These are phyloP conservation scores for Drosophila pruinosa DNA, from an alignment of 1,140 invertebrate species.

Conservation along the genomic window DNA sequence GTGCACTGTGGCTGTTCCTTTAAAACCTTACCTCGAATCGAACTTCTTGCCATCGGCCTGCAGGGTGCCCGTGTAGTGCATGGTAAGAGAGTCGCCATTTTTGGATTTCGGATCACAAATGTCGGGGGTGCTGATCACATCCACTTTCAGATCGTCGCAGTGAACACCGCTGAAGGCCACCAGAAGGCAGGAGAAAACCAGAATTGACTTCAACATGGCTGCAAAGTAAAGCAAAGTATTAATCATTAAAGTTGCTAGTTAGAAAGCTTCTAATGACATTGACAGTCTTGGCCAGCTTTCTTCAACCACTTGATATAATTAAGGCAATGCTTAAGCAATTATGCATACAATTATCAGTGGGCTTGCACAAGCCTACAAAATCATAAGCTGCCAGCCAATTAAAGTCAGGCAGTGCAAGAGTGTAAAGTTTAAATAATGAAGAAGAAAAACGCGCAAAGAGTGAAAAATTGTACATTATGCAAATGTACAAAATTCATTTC, in stretches of 20 bases:
- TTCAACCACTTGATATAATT: neutral
- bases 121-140: conserved; percentile 90
- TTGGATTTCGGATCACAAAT: conserved; percentile 92
- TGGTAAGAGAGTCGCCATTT: conserved; percentile 93
- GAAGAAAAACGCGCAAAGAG: conserved; percentile 17
- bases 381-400: conserved; percentile 41
- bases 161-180: conserved; percentile 82
- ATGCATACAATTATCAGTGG: conserved; percentile 1
- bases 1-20: conserved; percentile 11
- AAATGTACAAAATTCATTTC: conserved; percentile 73
- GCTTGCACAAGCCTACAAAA: conserved; percentile 39
- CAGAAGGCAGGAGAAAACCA: conserved; percentile 78
- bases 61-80: conserved; percentile 96
- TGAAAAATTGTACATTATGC: conserved; percentile 76
- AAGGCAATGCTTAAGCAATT: neutral
- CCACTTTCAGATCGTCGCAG: conserved; percentile 89
- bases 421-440: conserved; percentile 44
- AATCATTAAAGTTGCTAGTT: neutral
- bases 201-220: conserved; percentile 77
- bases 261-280: neutral
- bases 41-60: conserved; percentile 93
- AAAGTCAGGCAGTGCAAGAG: conserved; percentile 50
- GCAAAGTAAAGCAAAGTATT: conserved; percentile 23
- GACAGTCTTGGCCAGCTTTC: neutral
- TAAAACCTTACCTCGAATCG: conserved; percentile 92